Conservation (phyloP, 2,888 invertebrate species). For the Drosophila kambysellisi region DNA sequence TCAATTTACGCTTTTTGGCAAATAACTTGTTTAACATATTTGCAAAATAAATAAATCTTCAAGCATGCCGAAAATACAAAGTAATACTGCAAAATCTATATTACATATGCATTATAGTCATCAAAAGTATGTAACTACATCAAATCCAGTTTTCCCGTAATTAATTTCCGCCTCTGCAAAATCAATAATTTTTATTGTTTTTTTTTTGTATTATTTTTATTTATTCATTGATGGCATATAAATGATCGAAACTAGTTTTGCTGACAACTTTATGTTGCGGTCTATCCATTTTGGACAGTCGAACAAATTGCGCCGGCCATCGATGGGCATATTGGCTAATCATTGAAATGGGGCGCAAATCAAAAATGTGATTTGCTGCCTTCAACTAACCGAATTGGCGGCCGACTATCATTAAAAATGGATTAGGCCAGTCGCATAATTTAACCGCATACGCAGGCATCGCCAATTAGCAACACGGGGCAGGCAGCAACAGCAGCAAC, state of each 20-base stretch:
- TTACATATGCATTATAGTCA: neutral
- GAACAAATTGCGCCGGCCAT: conserved; percentile 61
- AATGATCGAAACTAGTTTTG: conserved; percentile 66
- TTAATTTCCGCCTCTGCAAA: conserved; percentile 21
- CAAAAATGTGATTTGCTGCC: conserved; percentile 36
- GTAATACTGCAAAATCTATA: neutral
- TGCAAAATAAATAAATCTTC: conserved; percentile 23
- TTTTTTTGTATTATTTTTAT: conserved; percentile 4
- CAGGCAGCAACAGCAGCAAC: conserved; percentile 20
- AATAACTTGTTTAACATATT: conserved; percentile 38
- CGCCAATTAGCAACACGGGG: conserved; percentile 58
- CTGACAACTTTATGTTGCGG: conserved; percentile 64
- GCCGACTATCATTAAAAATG: conserved; percentile 75
- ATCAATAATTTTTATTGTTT: conserved; percentile 15
- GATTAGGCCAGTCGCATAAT: conserved; percentile 77
- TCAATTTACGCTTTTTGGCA: conserved; percentile 26
- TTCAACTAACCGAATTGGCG: conserved; percentile 12
- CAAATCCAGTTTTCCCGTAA: conserved; percentile 36
- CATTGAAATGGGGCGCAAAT: conserved; percentile 52
- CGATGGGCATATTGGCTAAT: conserved; percentile 60
- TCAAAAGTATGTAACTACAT: neutral
- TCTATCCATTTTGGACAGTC: conserved; percentile 28
- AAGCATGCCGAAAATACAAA: conserved; percentile 17
- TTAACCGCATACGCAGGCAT: conserved; percentile 56
- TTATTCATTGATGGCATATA: conserved; percentile 40